These are phyloP conservation scores for Nephrotoma guestfalica DNA, from an alignment of 2,888 invertebrate genomes.

Conservation along the genomic window DNA sequence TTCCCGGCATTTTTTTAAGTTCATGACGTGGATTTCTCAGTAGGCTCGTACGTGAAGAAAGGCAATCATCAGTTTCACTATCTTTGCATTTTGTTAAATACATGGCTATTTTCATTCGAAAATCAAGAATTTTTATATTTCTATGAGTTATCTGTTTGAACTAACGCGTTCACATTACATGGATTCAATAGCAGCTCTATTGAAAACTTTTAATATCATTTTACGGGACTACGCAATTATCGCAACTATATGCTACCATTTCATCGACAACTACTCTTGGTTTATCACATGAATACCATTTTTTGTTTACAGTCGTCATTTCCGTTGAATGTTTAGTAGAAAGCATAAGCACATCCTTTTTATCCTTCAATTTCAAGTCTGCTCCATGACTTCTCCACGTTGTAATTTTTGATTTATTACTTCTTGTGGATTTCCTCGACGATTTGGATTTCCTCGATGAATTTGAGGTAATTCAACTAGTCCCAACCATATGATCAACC, in stretches of 20 bases:
- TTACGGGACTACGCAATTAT: too few relatives aligned
- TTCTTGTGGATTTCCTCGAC: not conserved
- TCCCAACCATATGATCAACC: conserved; percentile 7
- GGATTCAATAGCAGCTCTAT: too few relatives aligned
- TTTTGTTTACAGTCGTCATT: not conserved
- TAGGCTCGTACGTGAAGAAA: conserved; percentile 8
- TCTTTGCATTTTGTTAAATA: conserved; percentile 8
- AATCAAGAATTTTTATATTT: conserved; percentile 7
- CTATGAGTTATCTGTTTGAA: conserved; percentile 5
- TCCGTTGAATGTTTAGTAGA: conserved; percentile 7
- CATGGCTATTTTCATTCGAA: conserved; percentile 8
- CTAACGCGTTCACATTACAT: too few relatives aligned
- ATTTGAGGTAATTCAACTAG: conserved; percentile 9
- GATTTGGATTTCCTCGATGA: conserved; percentile 5
- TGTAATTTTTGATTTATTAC: conserved; percentile 4
- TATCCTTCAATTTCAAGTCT: conserved; percentile 4
- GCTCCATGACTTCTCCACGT: conserved; percentile 1
- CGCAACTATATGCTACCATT: too few relatives aligned
- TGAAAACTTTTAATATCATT: too few relatives aligned
- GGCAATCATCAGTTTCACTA: conserved; percentile 7
- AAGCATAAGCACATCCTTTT: not conserved
- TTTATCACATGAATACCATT: conserved; percentile 6
- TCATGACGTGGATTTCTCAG: conserved; percentile 9
- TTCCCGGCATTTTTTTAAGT: too few relatives aligned
- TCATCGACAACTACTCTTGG: too few relatives aligned